Evolutionary conservation across 2,113 vertebrate genomes (phyloP).

Genomic region (Apaloderma vittatum): DNA sequence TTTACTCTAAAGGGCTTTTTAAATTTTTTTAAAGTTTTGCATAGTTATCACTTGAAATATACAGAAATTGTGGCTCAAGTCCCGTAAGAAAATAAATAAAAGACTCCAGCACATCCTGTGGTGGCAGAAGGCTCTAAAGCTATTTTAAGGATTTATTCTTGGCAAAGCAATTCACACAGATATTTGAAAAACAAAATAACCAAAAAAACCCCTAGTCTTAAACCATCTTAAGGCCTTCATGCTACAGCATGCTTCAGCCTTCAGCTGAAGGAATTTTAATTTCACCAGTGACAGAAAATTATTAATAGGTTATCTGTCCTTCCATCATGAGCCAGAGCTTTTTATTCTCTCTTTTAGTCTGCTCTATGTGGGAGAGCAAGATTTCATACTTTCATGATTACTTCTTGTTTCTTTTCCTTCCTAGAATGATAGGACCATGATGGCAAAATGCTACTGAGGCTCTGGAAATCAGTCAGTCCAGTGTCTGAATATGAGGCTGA

Average conservation of each 20-base stretch:
- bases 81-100: background rate
- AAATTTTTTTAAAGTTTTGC: background rate
- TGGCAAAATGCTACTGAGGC: background rate
- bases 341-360: background rate
- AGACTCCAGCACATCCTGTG: background rate
- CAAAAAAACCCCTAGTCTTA: background rate
- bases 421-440: background rate
- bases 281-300: background rate
- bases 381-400: background rate
- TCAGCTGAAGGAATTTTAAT: background rate
- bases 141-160: background rate
- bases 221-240: background rate
- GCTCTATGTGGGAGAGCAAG: background rate
- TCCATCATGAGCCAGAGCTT: background rate
- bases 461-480: background rate
- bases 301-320: background rate
- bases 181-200: background rate
- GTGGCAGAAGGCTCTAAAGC: background rate
- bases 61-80: background rate
- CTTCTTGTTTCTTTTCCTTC: background rate
- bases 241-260: background rate
- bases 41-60: background rate
- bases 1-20: background rate
- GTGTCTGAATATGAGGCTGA: background rate
- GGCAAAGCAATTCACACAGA: background rate